These are phyloP conservation scores for Galeopterus variegatus DNA, from an alignment of 2,113 vertebrate species.

Conservation along the genomic window DNA sequence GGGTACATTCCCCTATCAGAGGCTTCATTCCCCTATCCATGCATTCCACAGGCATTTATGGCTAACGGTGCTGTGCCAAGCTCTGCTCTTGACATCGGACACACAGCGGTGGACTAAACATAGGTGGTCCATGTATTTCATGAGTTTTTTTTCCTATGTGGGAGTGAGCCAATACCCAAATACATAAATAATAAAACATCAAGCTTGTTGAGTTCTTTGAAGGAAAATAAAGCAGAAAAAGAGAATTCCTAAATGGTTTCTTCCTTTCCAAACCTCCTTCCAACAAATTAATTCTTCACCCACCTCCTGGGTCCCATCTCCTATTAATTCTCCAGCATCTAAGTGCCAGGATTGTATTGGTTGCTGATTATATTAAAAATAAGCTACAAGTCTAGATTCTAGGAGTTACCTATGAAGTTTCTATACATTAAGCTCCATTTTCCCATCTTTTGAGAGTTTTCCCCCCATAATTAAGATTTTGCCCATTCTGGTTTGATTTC, in stretches of 20 bases:
- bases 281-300: background rate
- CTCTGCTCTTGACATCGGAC: background rate
- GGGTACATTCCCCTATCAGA: background rate
- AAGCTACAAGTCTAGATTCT: background rate
- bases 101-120: background rate
- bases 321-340: background rate
- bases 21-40: background rate
- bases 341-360: background rate
- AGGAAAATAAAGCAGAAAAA: background rate
- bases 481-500: background rate
- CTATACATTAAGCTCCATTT: background rate
- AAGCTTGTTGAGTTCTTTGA: background rate
- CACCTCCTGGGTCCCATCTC: background rate
- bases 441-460: background rate
- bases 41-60: background rate
- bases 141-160: too few relatives aligned
- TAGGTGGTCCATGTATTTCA: background rate
- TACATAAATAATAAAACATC: background rate
- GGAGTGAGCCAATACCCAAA: background rate
- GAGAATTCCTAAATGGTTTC: background rate
- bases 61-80: fast-evolving
- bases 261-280: background rate
- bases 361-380: background rate
- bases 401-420: too few relatives aligned
- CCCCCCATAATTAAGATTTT: background rate